phyloP scores from a whole-genome alignment of 2,888 invertebrate genomes.

The Coelopa pilipes region DNA sequence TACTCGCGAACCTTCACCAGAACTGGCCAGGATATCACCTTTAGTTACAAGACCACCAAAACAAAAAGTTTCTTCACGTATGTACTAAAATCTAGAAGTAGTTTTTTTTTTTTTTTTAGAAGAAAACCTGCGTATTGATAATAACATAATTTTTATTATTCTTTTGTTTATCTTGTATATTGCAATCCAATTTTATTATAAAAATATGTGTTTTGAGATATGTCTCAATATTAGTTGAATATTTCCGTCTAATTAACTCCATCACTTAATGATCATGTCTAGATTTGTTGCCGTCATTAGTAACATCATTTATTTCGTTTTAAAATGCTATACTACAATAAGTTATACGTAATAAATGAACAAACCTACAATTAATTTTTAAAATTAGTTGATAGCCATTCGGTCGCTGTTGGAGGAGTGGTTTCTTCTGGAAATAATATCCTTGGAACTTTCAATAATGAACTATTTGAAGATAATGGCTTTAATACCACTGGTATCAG shows the following conservation, averaged over 20 bases:
- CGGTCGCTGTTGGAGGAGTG: conserved; percentile 19
- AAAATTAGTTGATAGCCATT: conserved; percentile 32
- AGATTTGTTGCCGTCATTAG: no score
- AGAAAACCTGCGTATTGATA: neutral
- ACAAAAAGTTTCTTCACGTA: conserved; percentile 67
- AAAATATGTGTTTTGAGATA: conserved; percentile 17
- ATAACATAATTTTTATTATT: neutral
- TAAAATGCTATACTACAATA: neutral
- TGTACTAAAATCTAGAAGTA: conserved; percentile 19
- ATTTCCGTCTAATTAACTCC: no score
- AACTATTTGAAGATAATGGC: conserved; percentile 19
- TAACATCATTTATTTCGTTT: neutral
- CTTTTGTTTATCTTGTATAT: conserved; percentile 11
- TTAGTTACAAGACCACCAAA: conserved; percentile 85
- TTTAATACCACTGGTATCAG: conserved; percentile 13
- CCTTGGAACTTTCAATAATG: conserved; percentile 21
- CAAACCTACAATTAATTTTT: conserved; percentile 24
- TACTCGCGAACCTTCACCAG: conserved; percentile 78
- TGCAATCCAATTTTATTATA: conserved; percentile 19
- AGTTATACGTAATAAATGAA: neutral
- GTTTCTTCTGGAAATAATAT: conserved; percentile 28
- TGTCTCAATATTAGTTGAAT: no score
- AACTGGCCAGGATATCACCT: conserved; percentile 85
- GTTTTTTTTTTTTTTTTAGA: conserved; percentile 4
- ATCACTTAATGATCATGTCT: no score